Evolutionary conservation across 2,113 vertebrate genomes (phyloP).

Genomic region (Festucalex cinctus): DNA sequence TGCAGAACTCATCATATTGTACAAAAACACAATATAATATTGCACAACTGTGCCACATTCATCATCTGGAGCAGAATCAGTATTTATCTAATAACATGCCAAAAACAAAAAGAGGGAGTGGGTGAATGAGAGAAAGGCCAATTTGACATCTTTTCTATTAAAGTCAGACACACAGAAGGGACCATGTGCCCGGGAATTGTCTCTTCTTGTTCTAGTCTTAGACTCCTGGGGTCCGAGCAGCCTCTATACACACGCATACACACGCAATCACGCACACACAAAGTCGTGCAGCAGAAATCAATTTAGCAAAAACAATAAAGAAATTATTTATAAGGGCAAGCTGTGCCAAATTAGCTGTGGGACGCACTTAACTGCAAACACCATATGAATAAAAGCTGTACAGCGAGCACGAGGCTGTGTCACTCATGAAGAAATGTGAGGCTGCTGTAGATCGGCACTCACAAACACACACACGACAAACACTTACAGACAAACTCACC

Average conservation of each 20-base stretch:
- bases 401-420: conserved; percentile 27
- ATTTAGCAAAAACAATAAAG: conserved; percentile 72
- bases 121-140: not conserved
- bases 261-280: conserved; percentile 25
- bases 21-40: no score
- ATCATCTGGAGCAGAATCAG: no score
- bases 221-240: conserved; percentile 48
- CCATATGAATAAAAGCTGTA: conserved; percentile 37
- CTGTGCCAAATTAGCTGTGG: conserved; percentile 66
- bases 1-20: no score
- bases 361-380: conserved; percentile 58
- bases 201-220: conserved; percentile 39
- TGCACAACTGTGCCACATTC: no score
- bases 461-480: conserved; percentile 14
- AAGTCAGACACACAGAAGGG: conserved; percentile 9
- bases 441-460: conserved; percentile 13
- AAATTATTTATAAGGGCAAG: conserved; percentile 69
- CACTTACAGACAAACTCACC: not conserved
- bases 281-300: conserved; percentile 50
- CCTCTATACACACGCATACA: conserved; percentile 10
- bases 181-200: conserved; percentile 1
- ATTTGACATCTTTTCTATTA: not conserved
- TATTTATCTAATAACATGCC: no score
- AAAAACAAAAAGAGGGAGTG: not conserved
- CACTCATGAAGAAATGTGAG: conserved; percentile 50